Evolutionary conservation across 2,797 vertebrate species (phyloP), one percentile per base, ranked within the genome.

Genomic region (Sorex maritimensis): DNA sequence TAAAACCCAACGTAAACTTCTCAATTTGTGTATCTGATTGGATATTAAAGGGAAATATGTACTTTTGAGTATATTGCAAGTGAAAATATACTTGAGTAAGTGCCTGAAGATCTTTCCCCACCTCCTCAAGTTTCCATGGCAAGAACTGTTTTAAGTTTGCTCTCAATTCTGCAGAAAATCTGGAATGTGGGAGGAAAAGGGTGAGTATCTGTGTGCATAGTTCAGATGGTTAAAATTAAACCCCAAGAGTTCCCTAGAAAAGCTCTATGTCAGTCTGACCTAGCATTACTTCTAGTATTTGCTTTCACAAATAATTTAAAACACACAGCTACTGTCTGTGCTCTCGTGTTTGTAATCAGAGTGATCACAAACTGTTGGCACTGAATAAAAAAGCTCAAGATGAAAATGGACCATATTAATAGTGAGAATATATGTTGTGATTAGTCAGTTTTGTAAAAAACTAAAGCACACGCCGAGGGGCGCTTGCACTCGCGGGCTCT

Each of bases 111-210:
- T 71, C 63, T 73, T 83, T 83, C 68, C 80, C 24, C 44, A 41
- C 86, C 46, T 88, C 85, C 77, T 88, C 46, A 41, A 52, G 80
- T 92, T 94, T 85, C 89, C 34, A 17, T 90, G 81, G 58, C 30
- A 86, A 92, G 81, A 65, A 55, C 69, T 79, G 86, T 82, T 88
- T 94, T 92, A 81, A 69, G 84, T 92, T 86, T 58, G 94, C 23
- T n/a, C 82, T 94, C 52, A 81, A 44, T 13, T 95, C 94, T 86
- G 92, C 88, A 96, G 96, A 95, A 95, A 96, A 97, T 97, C 95
- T 96, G 95, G 88, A 90, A 95, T 95, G 97, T 98, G 97, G 98
- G 97, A 97, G 97, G 96, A 95, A 30, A 97, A 92, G 95, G 96
- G 92, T 96, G 96, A 98, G 93, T 93, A 96, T 97, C 94, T 95